Conservation (phyloP, 2,797 vertebrate genomes). For the Chloroceryle amazona region DNA sequence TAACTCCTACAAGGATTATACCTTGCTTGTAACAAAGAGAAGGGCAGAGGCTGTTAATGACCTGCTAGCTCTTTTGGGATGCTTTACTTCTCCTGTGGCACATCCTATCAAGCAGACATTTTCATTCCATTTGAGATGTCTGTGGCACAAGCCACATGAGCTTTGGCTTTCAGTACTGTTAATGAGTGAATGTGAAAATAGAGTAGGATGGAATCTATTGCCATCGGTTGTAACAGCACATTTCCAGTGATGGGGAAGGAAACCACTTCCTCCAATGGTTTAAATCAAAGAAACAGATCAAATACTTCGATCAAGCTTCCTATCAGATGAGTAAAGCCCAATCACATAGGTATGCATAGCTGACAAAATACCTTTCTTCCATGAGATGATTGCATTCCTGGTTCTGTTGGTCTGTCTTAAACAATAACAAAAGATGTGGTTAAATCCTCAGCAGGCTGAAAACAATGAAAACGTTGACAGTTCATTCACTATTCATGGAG, state of each 20-base stretch:
- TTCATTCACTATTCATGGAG: not conserved
- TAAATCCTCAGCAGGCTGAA: not conserved
- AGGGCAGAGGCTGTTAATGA: not conserved
- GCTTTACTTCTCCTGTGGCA: not conserved
- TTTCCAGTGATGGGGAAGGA: not conserved
- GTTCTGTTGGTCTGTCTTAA: not conserved
- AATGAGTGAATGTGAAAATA: not conserved
- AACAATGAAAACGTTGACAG: constrained; percentile 21
- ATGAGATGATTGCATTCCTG: not conserved
- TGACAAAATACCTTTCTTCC: not conserved
- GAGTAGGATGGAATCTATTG: not conserved
- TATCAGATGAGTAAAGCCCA: not conserved
- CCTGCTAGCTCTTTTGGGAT: not conserved
- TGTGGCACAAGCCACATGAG: not conserved
- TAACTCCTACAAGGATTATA: not conserved
- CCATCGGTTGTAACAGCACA: not conserved
- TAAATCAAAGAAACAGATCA: not conserved
- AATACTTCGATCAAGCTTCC: not conserved
- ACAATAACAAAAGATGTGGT: not conserved
- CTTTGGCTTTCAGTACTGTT: not conserved
- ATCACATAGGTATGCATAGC: not conserved
- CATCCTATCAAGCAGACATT: not conserved
- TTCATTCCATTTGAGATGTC: not conserved
- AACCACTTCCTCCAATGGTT: not conserved
- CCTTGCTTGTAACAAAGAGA: not conserved